A percentile compares a stretch with the other conserved stretches of the same genome.
Evolutionary conservation across 2,888 invertebrate species (phyloP).

Genomic region (Heliconius ethilla): DNA sequence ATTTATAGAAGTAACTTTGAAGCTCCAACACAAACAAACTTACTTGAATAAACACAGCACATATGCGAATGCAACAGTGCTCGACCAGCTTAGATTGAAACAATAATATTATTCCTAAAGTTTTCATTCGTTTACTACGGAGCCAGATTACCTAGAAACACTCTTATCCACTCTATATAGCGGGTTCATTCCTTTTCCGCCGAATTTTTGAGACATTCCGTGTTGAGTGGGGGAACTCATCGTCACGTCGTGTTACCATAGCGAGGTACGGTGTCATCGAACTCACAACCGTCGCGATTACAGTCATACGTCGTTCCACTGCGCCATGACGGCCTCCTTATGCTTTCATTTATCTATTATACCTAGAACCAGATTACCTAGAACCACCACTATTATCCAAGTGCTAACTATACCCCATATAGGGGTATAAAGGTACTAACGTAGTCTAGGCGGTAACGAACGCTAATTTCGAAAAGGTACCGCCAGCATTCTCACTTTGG

Average conservation of each 20-base stretch:
- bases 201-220: not conserved
- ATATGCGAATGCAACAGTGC: constrained; percentile 1
- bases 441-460: constrained; percentile 21
- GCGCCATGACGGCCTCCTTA: not conserved
- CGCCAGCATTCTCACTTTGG: constrained; percentile 26
- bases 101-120: constrained; percentile 18
- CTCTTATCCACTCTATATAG: no score
- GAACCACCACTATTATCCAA: not conserved
- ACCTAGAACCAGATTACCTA: not conserved
- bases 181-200: no score
- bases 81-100: constrained; percentile 10
- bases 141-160: not conserved
- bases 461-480: constrained; percentile 29
- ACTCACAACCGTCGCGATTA: not conserved
- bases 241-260: no score
- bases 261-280: not conserved
- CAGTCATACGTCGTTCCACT: not conserved
- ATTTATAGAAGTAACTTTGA: constrained; percentile 3
- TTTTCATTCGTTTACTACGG: not conserved
- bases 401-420: constrained; percentile 5
- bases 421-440: not conserved
- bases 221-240: not conserved
- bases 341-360: not conserved
- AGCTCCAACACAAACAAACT: not conserved
- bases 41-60: constrained; percentile 1